Conservation (phyloP, 2,113 vertebrate species). For the Hydropotes inermis region DNA sequence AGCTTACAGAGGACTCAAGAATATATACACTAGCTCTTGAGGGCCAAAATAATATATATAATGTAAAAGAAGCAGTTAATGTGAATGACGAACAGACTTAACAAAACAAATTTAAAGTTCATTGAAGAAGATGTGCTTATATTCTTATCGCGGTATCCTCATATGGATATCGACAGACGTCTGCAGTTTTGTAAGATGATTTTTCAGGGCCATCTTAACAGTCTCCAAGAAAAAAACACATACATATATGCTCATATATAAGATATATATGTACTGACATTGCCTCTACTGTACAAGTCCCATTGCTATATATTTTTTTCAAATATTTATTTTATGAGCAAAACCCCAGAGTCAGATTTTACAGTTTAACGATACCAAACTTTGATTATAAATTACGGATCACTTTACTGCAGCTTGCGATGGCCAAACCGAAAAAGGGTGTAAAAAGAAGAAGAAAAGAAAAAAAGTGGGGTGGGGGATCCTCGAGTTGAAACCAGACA, state of each 20-base stretch:
- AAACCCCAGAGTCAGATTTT: slow-evolving; percentile 75
- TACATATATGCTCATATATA: background rate
- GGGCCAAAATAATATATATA: slow-evolving; percentile 65
- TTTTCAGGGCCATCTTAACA: slow-evolving; percentile 41
- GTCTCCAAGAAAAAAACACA: slow-evolving; percentile 24
- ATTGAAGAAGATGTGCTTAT: slow-evolving; percentile 59
- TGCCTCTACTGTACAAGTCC: slow-evolving; percentile 23
- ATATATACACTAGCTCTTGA: slow-evolving; percentile 37
- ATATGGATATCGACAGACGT: background rate
- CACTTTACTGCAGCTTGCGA: slow-evolving; percentile 63
- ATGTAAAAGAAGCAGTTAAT: slow-evolving; percentile 53
- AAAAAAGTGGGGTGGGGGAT: background rate
- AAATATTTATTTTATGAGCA: slow-evolving; percentile 72
- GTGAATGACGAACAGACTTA: slow-evolving; percentile 59
- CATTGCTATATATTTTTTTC: slow-evolving; percentile 61
- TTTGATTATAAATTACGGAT: slow-evolving; percentile 82
- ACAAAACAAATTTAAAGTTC: slow-evolving; percentile 76
- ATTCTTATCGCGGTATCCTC: background rate
- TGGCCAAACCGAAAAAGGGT: background rate
- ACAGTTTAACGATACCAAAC: slow-evolving; percentile 79
- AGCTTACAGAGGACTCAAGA: slow-evolving; percentile 74
- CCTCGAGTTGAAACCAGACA: background rate
- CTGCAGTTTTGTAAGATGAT: slow-evolving; percentile 36
- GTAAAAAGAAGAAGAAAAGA: no score
- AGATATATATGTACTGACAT: background rate